Base-by-base conservation (phyloP, 2,888 invertebrate genomes). In the Idaea biselata region DNA sequence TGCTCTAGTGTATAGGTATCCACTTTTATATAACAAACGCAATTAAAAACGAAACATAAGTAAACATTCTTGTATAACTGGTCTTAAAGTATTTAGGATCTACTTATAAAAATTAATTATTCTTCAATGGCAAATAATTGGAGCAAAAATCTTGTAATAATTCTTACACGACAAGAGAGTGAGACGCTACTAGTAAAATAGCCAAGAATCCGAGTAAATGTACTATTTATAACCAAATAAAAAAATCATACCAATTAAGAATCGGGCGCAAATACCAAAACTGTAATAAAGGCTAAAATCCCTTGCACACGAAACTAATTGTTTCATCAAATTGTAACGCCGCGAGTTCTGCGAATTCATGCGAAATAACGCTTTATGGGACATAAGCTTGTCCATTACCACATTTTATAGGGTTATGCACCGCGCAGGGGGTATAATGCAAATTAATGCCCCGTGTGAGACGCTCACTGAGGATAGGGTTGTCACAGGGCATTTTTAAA, bases 371-470 rank as follows among this genome's bases (percentile, higher is more conserved):
- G 78, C 83, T 85, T 81, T 86, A 86, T 80, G 77, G 80, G 78
- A 74, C 80, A 84, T 86, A 84, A 87, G 83, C 82, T 81, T 84
- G 87, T 83, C 86, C 81, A 87, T 87, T 87, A 87, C 80, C 79
- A 81, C 82, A 84, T 87, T 89, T 89, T 89, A 87, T 88, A 87
- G 86, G 87, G 87, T 84, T 87, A 84, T 89, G 87, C 87, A 86
- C 82, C 80, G 80, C 74, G 78, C 74, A 73, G 75, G 77, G 79
- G 78, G 78, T 80, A 82, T 89, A 88, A 89, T 89, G 89, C 88
- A 88, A 88, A 88, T 88, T 88, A 88, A 89, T 88, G 84, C 80
- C 76, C 74, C 82, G 80, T 81, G 75, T 80, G 87, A 87, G 86
- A 82, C 78, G 80, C 73, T 77, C 69, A 33, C 66, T 44, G 32